These are phyloP conservation scores for Syrphus vitripennis DNA, from an alignment of 2,888 invertebrate genomes.

Conservation along the genomic window DNA sequence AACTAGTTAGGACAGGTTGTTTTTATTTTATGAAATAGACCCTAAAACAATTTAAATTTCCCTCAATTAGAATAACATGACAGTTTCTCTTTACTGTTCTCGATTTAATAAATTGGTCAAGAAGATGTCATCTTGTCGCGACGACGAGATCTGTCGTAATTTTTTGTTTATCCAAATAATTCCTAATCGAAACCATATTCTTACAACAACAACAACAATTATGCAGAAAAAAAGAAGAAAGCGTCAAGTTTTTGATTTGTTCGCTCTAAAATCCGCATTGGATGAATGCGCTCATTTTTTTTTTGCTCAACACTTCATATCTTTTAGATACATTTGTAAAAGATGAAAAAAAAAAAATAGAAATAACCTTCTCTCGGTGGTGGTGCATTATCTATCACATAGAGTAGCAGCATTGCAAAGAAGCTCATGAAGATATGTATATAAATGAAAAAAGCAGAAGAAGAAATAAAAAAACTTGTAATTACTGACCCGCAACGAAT, in stretches of 20 bases:
- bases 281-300: conserved; percentile 61
- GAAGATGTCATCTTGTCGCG: neutral
- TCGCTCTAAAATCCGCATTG: conserved; percentile 68
- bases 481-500: conserved; percentile 71
- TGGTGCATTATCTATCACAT: conserved; percentile 47
- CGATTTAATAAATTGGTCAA: neutral
- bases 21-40: too few species aligned
- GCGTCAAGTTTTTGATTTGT: conserved; percentile 69
- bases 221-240: conserved; percentile 67
- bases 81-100: neutral
- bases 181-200: neutral
- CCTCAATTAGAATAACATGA: neutral
- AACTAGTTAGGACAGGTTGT: too few species aligned
- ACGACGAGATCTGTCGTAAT: neutral
- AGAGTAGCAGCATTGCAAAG: neutral
- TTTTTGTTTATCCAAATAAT: conserved; percentile 22
- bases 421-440: neutral
- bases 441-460: neutral
- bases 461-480: conserved; percentile 56
- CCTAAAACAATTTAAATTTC: neutral
- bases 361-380: conserved; percentile 28
- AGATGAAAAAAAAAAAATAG: neutral
- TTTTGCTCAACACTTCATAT: neutral
- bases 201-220: neutral
- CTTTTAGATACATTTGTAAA: conserved; percentile 4